Evolutionary conservation across 2,888 invertebrate species (phyloP), one percentile per base, ranked within the genome.

Genomic region (Automeris io): DNA sequence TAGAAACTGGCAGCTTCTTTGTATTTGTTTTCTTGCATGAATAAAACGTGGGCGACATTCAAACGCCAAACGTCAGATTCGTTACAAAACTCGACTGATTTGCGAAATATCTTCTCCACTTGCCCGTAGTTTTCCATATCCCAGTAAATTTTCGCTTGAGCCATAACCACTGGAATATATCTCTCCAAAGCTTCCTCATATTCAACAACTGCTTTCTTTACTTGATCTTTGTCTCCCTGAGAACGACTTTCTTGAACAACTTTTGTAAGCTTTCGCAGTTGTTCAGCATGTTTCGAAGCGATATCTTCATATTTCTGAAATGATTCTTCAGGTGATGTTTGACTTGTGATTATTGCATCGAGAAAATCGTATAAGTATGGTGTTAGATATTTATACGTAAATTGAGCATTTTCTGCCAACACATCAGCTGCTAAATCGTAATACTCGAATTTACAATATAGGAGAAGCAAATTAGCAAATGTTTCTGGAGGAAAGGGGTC

Each of bases 21-120:
- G 71, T 97, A 99, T 74, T 99, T 99, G 66, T 95, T 97, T 68
- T 98, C 98, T 80, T 99, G 98, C 99, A 99, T 99, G 70, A 99
- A 99, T 2, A 99, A 88, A 1, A 99, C 98, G 70, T 99, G 99
- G 0, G 99, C 99, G 0, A 99, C 98, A 70, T 99, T 99, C 12
- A 99, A 85, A 49, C 97, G 93, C 99, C 99, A 99, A 0, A 93
- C 91, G 56, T 99, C 97, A 57, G 98, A 96, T 64, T 98, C 98
- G 53, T 96, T 96, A 67, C 99, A 99, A 75, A 99, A 99, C 70
- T 99, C 99, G 0, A 96, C 97, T 41, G 97, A 97, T 70, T 98
- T 97, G 21, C 96, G 91, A 72, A 99, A 98, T 51, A 98, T 96
- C 69, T 97, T 96, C 71, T 99, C 98, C 1, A 99, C 98, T 66